phyloP scores from a whole-genome alignment of 2,888 invertebrate genomes.

The Abscondita cerata region DNA sequence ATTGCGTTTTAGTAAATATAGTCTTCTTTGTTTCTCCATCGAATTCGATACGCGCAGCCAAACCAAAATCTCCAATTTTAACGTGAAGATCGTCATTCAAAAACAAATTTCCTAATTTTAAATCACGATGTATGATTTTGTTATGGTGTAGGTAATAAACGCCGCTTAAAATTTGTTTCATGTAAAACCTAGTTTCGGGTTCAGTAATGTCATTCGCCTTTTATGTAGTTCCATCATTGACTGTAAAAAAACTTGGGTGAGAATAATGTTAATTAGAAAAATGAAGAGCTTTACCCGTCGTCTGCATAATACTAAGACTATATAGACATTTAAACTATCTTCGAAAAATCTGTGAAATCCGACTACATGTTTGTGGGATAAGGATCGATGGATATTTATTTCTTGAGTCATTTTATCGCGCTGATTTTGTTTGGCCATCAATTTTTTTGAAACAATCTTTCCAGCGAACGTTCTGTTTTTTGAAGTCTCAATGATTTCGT shows the following conservation, averaged over 20 bases:
- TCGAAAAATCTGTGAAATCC: conserved; percentile 96
- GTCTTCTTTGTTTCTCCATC: conserved; percentile 91
- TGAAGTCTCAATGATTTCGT: conserved; percentile 86
- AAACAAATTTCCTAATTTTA: conserved; percentile 98
- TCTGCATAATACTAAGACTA: conserved; percentile 93
- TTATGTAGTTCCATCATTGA: conserved; percentile 99
- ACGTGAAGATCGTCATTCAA: conserved; percentile 91
- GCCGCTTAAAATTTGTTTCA: conserved; percentile 91
- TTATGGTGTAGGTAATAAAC: conserved; percentile 92
- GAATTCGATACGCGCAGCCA: conserved; percentile 92
- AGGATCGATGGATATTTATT: conserved; percentile 90
- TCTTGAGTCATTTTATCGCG: conserved; percentile 98
- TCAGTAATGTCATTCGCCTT: conserved; percentile 94
- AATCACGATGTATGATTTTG: conserved; percentile 95
- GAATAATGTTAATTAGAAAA: neutral
- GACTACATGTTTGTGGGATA: conserved; percentile 91
- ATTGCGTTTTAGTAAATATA: too few species aligned
- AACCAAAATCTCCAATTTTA: conserved; percentile 98
- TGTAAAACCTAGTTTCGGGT: conserved; percentile 97
- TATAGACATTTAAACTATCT: conserved; percentile 91
- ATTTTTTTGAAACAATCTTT: conserved; percentile 94
- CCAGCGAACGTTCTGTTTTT: conserved; percentile 89
- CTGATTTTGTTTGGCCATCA: conserved; percentile 93
- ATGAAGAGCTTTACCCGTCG: conserved; percentile 74
- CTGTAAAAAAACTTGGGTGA: conserved; percentile 61